Evolutionary conservation across 1,140 invertebrate genomes (phyloP).

Genomic region (Sitophilus oryzae): DNA sequence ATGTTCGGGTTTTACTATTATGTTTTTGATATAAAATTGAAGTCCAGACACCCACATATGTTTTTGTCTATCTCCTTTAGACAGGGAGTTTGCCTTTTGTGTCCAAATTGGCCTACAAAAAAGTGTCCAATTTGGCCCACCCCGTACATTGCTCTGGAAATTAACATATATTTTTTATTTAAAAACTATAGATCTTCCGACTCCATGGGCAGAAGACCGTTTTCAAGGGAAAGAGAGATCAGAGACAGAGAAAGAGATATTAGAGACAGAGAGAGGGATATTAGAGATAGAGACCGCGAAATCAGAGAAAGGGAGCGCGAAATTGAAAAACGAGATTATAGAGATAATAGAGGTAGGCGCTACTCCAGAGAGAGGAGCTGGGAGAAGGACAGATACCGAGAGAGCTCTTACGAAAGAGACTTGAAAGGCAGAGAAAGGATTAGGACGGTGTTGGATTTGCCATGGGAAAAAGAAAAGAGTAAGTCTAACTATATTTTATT

Average conservation of each 20-base stretch:
- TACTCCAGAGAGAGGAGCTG: constrained; percentile 24
- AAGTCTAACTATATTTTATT: neutral
- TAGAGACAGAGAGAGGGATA: neutral
- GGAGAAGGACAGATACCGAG: constrained; percentile 19
- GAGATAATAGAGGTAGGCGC: constrained; percentile 1
- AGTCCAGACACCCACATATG: too few relatives aligned
- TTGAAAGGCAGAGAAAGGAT: constrained; percentile 24
- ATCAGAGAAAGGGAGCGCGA: neutral
- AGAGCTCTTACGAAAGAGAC: constrained; percentile 27
- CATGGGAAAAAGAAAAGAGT: constrained; percentile 29
- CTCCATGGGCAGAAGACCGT: constrained; percentile 4
- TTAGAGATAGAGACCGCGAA: too few relatives aligned
- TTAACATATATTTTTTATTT: too few relatives aligned
- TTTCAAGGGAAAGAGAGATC: constrained; percentile 1
- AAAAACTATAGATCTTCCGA: constrained; percentile 11
- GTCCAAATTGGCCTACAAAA: too few relatives aligned
- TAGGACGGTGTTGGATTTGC: constrained; percentile 28
- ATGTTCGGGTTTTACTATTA: too few relatives aligned
- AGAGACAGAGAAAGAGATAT: neutral
- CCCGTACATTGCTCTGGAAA: too few relatives aligned
- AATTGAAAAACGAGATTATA: neutral
- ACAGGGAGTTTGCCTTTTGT: too few relatives aligned
- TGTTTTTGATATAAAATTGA: too few relatives aligned
- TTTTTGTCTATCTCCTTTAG: too few relatives aligned
- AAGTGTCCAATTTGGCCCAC: too few relatives aligned